A percentile compares a stretch with the other conserved stretches of the same genome.
Evolutionary conservation across 2,797 vertebrate genomes (phyloP).

Genomic region (Eospalax fontanierii): DNA sequence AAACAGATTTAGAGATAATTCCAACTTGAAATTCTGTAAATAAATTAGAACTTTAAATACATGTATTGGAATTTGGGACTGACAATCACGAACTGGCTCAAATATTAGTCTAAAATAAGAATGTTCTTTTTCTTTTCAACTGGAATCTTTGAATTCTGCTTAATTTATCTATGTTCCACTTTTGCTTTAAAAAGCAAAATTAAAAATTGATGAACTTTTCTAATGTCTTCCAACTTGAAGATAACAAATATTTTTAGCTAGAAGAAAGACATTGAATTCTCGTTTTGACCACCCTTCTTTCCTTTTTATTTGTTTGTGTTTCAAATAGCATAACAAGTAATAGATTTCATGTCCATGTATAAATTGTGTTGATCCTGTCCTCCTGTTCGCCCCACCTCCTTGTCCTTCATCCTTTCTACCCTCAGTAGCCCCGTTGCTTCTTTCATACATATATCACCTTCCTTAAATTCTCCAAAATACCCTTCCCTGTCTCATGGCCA

Average conservation of each 20-base stretch:
- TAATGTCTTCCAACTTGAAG: slow-evolving; percentile 1
- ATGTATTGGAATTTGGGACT: slow-evolving; percentile 27
- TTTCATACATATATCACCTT: background rate
- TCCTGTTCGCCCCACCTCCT: background rate
- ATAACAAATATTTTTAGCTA: slow-evolving; percentile 3
- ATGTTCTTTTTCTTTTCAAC: background rate
- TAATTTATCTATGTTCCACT: slow-evolving; percentile 19
- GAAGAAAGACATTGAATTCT: background rate
- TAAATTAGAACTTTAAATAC: slow-evolving; percentile 56
- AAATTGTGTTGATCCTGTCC: background rate
- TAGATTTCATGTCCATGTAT: background rate
- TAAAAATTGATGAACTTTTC: slow-evolving; percentile 5
- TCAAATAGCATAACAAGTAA: background rate
- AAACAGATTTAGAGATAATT: slow-evolving; percentile 46
- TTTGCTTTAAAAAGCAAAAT: slow-evolving; percentile 26
- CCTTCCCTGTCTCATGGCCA: background rate
- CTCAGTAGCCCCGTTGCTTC: no score
- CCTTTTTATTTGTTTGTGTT: background rate
- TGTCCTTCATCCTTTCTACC: background rate
- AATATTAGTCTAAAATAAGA: slow-evolving; percentile 28
- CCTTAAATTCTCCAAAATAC: background rate
- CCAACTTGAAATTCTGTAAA: slow-evolving; percentile 49
- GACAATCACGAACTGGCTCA: background rate
- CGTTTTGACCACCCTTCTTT: background rate
- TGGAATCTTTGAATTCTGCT: slow-evolving; percentile 27